Evolutionary conservation across 2,113 vertebrate genomes (phyloP).

Genomic region (Sinocyclocheilus maitianheensis): DNA sequence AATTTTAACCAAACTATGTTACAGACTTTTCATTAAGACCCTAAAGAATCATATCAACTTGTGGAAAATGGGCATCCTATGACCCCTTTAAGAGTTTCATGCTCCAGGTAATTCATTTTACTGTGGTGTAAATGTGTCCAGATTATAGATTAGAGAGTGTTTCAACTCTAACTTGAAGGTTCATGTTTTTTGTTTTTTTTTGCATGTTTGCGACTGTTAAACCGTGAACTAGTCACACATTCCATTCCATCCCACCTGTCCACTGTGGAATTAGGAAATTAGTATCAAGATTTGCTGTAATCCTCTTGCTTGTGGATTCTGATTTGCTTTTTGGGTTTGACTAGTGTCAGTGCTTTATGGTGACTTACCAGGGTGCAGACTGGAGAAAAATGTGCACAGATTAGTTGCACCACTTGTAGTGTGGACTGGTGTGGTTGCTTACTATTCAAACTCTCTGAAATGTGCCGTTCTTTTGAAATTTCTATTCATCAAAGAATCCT

Average conservation of each 20-base stretch:
- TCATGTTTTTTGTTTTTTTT: background rate
- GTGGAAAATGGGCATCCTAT: too few relatives aligned
- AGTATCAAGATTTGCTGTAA: conserved; percentile 7
- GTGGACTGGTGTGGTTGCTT: too few relatives aligned
- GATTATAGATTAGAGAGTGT: background rate
- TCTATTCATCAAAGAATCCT: too few relatives aligned
- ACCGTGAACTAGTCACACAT: conserved; percentile 30
- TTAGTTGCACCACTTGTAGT: too few relatives aligned
- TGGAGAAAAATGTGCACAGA: background rate
- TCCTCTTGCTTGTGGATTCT: conserved; percentile 10
- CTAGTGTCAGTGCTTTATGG: background rate
- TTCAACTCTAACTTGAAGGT: background rate
- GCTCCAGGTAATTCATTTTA: background rate
- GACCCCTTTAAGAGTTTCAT: background rate
- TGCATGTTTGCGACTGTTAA: conserved; percentile 36
- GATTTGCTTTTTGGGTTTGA: background rate
- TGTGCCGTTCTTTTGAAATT: too few relatives aligned
- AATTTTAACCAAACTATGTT: too few relatives aligned
- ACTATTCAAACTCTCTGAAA: too few relatives aligned
- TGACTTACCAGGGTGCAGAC: background rate
- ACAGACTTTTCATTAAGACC: too few relatives aligned
- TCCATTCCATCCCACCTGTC: background rate
- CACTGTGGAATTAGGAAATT: conserved; percentile 15
- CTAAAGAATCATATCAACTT: too few relatives aligned
- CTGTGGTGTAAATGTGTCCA: background rate